These are phyloP conservation scores for Ophion costatus DNA, from an alignment of 2,888 invertebrate genomes.

Conservation along the genomic window DNA sequence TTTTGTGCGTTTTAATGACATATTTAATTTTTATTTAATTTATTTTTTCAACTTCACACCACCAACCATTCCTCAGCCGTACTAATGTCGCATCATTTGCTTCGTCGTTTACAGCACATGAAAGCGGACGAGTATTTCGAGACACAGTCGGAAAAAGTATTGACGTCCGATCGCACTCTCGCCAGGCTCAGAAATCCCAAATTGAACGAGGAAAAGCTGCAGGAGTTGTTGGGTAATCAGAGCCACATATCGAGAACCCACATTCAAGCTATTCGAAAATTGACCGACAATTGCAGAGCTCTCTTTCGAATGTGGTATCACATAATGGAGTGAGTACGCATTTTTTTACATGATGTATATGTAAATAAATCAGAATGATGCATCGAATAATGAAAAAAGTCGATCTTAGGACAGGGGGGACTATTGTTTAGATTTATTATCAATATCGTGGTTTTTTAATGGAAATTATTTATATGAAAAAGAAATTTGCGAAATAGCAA, in stretches of 20 bases:
- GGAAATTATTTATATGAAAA: too few relatives aligned
- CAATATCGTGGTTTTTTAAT: too few relatives aligned
- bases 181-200: conserved; percentile 90
- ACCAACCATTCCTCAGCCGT: too few relatives aligned
- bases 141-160: conserved; percentile 80
- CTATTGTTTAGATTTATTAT: too few relatives aligned
- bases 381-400: neutral
- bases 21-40: conserved; percentile 6
- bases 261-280: conserved; percentile 85
- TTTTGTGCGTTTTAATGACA: conserved; percentile 72
- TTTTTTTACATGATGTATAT: neutral
- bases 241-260: conserved; percentile 86
- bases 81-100: neutral
- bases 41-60: neutral
- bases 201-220: conserved; percentile 88
- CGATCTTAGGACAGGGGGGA: too few relatives aligned
- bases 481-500: too few relatives aligned
- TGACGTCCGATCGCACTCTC: conserved; percentile 92
- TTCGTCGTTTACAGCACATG: conserved; percentile 70
- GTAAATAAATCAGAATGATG: neutral
- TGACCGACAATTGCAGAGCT: conserved; percentile 85
- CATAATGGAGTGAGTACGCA: conserved; percentile 81
- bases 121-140: conserved; percentile 82
- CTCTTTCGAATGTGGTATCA: conserved; percentile 90
- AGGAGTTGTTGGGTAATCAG: conserved; percentile 85